phyloP scores from a whole-genome alignment of 2,888 invertebrate species.

The Caenorhabditis angaria region DNA sequence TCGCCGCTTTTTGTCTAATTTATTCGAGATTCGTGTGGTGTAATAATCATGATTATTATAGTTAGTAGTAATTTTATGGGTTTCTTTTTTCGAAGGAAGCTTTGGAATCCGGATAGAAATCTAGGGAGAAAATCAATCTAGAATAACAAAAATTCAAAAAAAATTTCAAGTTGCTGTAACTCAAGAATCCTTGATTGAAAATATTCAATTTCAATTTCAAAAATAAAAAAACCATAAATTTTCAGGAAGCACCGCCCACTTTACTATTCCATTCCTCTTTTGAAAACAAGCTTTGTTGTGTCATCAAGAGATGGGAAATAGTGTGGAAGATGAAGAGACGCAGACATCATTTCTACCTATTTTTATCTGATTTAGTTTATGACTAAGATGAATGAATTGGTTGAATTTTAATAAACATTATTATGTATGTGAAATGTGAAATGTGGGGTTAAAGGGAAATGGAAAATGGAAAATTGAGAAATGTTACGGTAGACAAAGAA shows the following conservation, averaged over 20 bases:
- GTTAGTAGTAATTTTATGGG: too few species aligned
- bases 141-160: too few species aligned
- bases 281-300: slow-evolving; percentile 2
- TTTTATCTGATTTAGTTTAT: slow-evolving; percentile 7
- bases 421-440: neutral
- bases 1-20: too few species aligned
- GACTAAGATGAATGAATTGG: slow-evolving; percentile 4
- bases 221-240: neutral
- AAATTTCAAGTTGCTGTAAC: too few species aligned
- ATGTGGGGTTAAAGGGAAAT: neutral
- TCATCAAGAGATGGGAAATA: neutral
- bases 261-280: neutral
- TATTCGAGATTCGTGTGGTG: too few species aligned
- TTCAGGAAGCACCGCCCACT: slow-evolving; percentile 1
- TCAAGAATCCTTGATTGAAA: neutral
- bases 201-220: neutral
- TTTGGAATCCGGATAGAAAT: too few species aligned
- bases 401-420: neutral
- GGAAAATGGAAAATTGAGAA: neutral
- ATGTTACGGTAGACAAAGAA: too few species aligned
- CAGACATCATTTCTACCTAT: slow-evolving; percentile 1
- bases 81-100: too few species aligned
- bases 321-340: neutral
- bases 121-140: too few species aligned
- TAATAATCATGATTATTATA: too few species aligned